Base-by-base conservation (phyloP, 2,888 invertebrate genomes). In the Gisinianus flammeolus region DNA sequence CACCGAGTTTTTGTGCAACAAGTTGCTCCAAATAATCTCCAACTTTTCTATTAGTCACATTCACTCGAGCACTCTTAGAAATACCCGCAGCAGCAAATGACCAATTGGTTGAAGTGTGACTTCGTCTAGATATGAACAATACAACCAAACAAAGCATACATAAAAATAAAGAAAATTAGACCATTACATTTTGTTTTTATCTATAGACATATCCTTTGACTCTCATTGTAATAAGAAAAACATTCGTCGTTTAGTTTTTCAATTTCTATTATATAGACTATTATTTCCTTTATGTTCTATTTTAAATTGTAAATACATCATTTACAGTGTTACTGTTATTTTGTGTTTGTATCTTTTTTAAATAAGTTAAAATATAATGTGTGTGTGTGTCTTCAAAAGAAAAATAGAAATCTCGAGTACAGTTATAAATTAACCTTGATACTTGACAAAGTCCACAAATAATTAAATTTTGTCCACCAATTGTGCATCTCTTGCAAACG, bases 361-460 rank as follows among this genome's bases (percentile, higher is more conserved):
- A 1, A 44, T 16, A 44, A 6, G 12, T 12, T 44, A 44, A 44
- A 44, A 19, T 44, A 44, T 44, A 16, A 2, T 16, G 44, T 6
- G 19, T 44, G 12, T 44, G 19, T 35, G 44, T 44, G 2, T 44
- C 12, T 44, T 44, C 6, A 16, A 6, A 6, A 16, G 44, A n/a
- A n/a, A n/a, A n/a, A n/a, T n/a, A n/a, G n/a, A n/a, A n/a, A n/a
- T n/a, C n/a, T n/a, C n/a, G n/a, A 30, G 24, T 28, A 26, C 3
- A 22, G 22, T 30, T 22, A 6, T 74, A 33, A 28, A 74, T 35
- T 54, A 66, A 77, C 77, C 77, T 77, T 62, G 77, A 71, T 0
- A 72, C 77, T 72, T 77, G 77, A 56, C 77, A 77, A 62, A 71
- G 44, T 31, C 72, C 72, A 31, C 77, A 77, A 44, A 77, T 71